Base-by-base conservation (phyloP, 2,113 vertebrate species). In the Macrotis lagotis region DNA sequence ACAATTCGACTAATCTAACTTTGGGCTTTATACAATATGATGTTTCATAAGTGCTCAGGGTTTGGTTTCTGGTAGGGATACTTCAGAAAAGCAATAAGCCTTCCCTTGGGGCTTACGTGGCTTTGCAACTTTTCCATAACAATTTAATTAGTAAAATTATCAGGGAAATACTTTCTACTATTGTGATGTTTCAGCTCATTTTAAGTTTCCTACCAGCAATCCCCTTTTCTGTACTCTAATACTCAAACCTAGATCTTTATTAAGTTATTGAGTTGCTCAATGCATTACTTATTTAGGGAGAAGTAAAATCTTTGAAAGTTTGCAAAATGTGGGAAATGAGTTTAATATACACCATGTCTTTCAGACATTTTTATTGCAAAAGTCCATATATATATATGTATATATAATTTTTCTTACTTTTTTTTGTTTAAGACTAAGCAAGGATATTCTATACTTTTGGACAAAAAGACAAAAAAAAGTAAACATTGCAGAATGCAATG, bases 71-170 rank as follows among this genome's bases (percentile, higher is more conserved):
- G 83, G 90, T 91, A 95, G 88, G n/a, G 97, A 94, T 93, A 96
- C 24, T 96, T 98, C 55, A 95, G 92, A 91, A 97, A 98, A 97
- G 93, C 50, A 97, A 83, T 88, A 96, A 96, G 91, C 52, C 50
- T 97, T 95, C 97, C 93, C 91, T 92, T 50, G 91, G 95, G 97
- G 93, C 95, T 96, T 52, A 90, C 94, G 95, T 16, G 83, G 88
- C 74, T 91, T 92, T 95, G n/a, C 48, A 97, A 95, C 93, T 97
- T 98, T 97, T 96, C 88, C 51, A 50, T 96, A 96, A 97, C 95
- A 95, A 97, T 97, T 97, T 98, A 96, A 98, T 98, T 97, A 98
- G 47, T 48, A 97, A 97, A 97, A 97, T 97, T 96, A 96, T 94
- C 94, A 98, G 83, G 95, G 96, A 95, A 94, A 96, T 95, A 94